Evolutionary conservation across 2,113 vertebrate genomes (phyloP).

Genomic region (Lepisosteus osseus): DNA sequence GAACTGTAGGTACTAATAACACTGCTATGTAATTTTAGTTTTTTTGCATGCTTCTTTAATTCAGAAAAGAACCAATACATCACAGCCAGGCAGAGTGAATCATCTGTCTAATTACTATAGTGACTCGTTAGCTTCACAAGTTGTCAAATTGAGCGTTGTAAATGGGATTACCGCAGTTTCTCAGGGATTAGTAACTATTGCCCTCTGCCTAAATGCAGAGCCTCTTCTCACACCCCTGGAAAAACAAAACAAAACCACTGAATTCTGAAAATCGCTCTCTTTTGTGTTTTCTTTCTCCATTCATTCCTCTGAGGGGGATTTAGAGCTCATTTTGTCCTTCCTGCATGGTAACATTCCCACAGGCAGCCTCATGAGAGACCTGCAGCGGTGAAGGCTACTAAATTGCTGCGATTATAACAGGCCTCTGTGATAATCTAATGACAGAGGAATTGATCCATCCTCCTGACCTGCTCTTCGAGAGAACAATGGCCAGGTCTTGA

Average conservation of each 20-base stretch:
- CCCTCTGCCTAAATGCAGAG: too few species aligned
- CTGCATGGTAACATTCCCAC: too few species aligned
- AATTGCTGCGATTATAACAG: constrained; percentile 33
- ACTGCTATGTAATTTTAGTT: too few species aligned
- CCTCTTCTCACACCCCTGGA: too few species aligned
- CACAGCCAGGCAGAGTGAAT: too few species aligned
- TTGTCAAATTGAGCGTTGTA: background rate
- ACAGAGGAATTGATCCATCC: constrained; percentile 5
- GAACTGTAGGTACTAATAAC: too few species aligned
- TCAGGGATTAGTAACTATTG: background rate
- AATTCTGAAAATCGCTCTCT: too few species aligned
- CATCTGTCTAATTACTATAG: background rate
- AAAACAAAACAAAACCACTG: too few species aligned
- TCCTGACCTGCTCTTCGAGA: constrained; percentile 1
- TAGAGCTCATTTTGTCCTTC: background rate
- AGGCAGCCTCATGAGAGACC: background rate
- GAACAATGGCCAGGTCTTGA: background rate
- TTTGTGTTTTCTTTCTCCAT: too few species aligned
- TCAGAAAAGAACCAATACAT: too few species aligned
- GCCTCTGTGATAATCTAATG: constrained; percentile 9
- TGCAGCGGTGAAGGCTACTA: constrained; percentile 3
- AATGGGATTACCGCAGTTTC: background rate
- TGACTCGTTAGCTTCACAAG: background rate
- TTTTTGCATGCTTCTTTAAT: too few species aligned
- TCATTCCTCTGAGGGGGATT: background rate